Evolutionary conservation across 2,888 invertebrate genomes (phyloP).

Genomic region (Callyntrura sp.): DNA sequence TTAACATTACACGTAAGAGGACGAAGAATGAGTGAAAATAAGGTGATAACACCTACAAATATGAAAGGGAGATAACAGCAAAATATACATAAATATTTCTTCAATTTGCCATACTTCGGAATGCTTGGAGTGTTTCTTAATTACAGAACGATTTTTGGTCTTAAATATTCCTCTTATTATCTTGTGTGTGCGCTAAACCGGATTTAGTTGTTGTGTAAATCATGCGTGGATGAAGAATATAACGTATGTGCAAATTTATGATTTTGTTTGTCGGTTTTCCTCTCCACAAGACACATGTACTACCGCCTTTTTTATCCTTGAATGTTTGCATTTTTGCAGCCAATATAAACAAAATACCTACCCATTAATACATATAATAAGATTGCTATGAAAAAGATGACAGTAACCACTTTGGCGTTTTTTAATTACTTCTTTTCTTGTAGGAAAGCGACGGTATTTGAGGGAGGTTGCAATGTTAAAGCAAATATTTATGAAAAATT

Average conservation of each 20-base stretch:
- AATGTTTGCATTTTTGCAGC: neutral
- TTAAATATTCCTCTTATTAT: neutral
- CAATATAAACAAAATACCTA: constrained; percentile 20
- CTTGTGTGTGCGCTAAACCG: constrained; percentile 4
- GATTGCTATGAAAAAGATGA: neutral
- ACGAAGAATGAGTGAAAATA: neutral
- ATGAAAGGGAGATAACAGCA: neutral
- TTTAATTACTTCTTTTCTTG: constrained; percentile 38
- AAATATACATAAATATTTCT: neutral
- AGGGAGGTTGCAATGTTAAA: neutral
- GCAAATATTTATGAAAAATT: constrained; percentile 37
- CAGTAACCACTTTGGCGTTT: constrained; percentile 9
- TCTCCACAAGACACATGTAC: constrained; percentile 66
- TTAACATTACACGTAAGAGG: constrained; percentile 1
- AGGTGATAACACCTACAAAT: neutral
- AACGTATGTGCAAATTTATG: constrained; percentile 57
- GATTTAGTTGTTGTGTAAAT: constrained; percentile 24
- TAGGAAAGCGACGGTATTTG: neutral
- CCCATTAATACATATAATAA: neutral
- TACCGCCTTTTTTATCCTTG: neutral
- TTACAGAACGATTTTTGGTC: constrained; percentile 1
- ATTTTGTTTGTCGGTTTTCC: constrained; percentile 72
- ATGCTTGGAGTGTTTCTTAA: neutral
- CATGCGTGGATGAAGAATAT: neutral
- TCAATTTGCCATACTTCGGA: neutral